Base-by-base conservation (phyloP, 1,140 invertebrate genomes). In the Hermatobates lingyangjiaoensis region DNA sequence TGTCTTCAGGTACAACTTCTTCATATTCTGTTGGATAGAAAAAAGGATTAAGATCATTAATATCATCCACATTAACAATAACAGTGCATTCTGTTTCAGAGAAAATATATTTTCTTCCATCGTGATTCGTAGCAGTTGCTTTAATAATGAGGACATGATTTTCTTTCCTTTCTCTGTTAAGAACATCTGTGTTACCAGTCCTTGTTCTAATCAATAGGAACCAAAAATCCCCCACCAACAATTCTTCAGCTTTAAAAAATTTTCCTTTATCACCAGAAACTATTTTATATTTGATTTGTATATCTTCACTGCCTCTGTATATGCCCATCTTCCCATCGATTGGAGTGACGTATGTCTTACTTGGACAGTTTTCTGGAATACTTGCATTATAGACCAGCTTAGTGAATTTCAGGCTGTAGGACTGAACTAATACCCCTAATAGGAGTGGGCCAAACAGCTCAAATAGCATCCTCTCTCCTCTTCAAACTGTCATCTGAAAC, bases 231-330 rank as follows among this genome's bases (percentile, higher is more conserved):
- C 90, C 91, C 12, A 96, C 81, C 26, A 77, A 67, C 15, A 77
- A 71, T 48, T 87, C 80, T 63, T 94, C 90, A 0, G 87, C 86
- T 64, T 91, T 92, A 70, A 97, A 97, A 62, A 94, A 83, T 61
- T 86, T 84, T 51, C 88, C 80, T 25, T 77, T 75, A 66, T 95
- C 87, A 25, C 89, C 88, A 55, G 74, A 75, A 15, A 80, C 71
- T 63, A 96, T 91, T 58, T 81, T 80, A 65, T 79, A 90, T 53
- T 81, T 77, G 14, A 95, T 72, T 51, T 81, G 75, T 12, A 72
- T 60, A 67, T 72, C 50, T 67, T 61, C 71, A 39, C 72, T 72
- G 52, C 69, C 73, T 18, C 55, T 53, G 64, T 71, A 63, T 27
- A 84, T 76, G 12, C 81, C 81, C 80, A 85, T 83, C 60, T 72